Base-by-base conservation (phyloP, 2,888 invertebrate genomes). In the Argynnis bischoffii region DNA sequence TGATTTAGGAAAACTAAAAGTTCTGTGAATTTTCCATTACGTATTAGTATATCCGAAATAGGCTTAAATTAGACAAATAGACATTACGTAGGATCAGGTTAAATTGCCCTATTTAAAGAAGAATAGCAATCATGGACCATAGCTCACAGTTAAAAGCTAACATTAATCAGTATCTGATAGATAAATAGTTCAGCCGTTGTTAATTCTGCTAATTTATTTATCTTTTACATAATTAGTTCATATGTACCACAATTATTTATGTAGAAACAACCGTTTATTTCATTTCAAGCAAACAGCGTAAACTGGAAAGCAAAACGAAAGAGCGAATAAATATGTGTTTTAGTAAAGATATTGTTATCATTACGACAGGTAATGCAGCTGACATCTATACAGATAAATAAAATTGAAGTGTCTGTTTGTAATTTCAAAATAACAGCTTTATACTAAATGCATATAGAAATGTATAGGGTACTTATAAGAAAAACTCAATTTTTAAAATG, bases 51-150 rank as follows among this genome's bases (percentile, higher is more conserved):
- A 66, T 60, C 55, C 53, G 55, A 48, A 18, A 55, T 55, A 66
- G 48, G 66, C 55, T 66, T 48, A 54, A 66, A 55, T 66, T 55
- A 71, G 66, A 68, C 64, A 60, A 69, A 71, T 69, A 63, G 59
- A 55, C 53, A 47, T 57, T 48, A 61, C 55, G 63, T 47, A 60
- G 63, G 60, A 16, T 63, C 60, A 69, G 60, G 69, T 66, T 55
- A 66, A 71, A 66, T 69, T 54, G 71, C 64, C 53, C 69, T 56
- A 71, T 69, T 69, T 66, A 47, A 54, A 69, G 64, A 66, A 69
- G 70, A 69, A 70, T 59, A 50, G 67, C 64, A 70, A 64, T 69
- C 60, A 56, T 64, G 15, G 60, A 46, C 55, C 63, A 70, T 64
- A 63, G 56, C 64, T 66, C 63, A 65, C 60, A 53, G 64, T 66